Evolutionary conservation across 2,113 vertebrate genomes (phyloP), one percentile per base, ranked within the genome.

Genomic region (Oceanodroma tethys): DNA sequence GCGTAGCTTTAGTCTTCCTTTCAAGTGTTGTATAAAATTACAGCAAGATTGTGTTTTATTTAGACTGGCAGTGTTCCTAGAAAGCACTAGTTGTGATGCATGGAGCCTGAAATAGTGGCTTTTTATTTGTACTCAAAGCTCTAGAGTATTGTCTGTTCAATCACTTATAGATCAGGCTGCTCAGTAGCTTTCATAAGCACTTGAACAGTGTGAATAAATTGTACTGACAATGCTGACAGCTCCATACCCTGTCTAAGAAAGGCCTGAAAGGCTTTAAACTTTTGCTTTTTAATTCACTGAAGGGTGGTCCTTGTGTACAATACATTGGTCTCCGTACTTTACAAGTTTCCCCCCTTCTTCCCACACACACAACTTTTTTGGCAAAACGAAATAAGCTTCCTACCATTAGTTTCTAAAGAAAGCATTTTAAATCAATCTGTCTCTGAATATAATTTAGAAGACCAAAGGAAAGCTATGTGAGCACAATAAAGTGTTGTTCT

Each of bases 171-270:
- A 95, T 93, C 78, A 93, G 60, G 23, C 92, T 90, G 71, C 86
- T 96, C 93, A 79, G 92, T 93, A 96, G 92, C 93, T 97, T 97
- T 96, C 93, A 92, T 91, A 96, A 96, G 93, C 78, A 79, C 94
- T 95, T 86, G 89, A 97, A 96, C 74, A 83, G 80, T 84, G 95
- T 96, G 96, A 98, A 97, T 97, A 97, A 96, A 96, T 97, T 95
- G 86, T 87, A 86, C 91, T 90, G 93, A 94, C 90, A 95, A 83
- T 38, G 40, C 70, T 96, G 94, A 95, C 94, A 95, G 89, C 81
- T 95, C 88, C 90, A 93, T 79, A 91, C 74, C 9, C 96, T 80
- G 59, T 11, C 81, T 93, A 84, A 95, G 68, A 97, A 96, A 96
- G 92, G 56, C 48, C 66, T 93, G 63, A 95, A 95, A 94, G 62